phyloP scores from a whole-genome alignment of 2,797 vertebrate genomes.

The Harpagifer antarcticus region DNA sequence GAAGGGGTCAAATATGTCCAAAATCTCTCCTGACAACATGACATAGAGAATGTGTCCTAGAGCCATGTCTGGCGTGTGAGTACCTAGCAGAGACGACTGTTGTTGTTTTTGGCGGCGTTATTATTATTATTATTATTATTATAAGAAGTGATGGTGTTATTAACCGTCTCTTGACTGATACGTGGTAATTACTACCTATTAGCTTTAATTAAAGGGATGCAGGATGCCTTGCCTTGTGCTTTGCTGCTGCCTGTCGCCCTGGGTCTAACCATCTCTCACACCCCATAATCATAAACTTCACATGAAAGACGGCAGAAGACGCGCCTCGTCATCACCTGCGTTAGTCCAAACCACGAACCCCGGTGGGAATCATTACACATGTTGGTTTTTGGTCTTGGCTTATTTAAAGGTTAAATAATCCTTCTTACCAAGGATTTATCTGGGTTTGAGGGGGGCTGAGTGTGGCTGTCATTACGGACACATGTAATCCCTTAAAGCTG shows the following conservation, averaged over 20 bases:
- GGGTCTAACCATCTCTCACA: constrained; percentile 58
- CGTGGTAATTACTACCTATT: constrained; percentile 79
- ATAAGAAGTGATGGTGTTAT: constrained; percentile 66
- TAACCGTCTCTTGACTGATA: constrained; percentile 74
- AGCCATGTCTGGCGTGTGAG: constrained; percentile 15
- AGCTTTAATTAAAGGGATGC: constrained; percentile 81
- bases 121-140: constrained; percentile 35
- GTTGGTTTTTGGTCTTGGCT: constrained; percentile 3
- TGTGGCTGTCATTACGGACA: not conserved
- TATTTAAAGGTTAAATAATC: constrained; percentile 21
- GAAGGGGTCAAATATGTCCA: constrained; percentile 37
- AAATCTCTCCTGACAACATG: constrained; percentile 55
- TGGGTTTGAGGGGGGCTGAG: not conserved
- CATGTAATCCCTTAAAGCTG: constrained; percentile 9
- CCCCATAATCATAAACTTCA: constrained; percentile 71
- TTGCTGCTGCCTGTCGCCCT: constrained; percentile 61
- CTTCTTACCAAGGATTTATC: not conserved
- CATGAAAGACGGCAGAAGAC: constrained; percentile 64
- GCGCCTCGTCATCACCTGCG: constrained; percentile 64
- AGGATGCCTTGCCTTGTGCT: constrained; percentile 49
- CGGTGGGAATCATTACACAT: constrained; percentile 10
- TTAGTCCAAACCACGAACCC: constrained; percentile 28
- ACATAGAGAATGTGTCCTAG: constrained; percentile 26
- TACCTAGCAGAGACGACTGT: not conserved
- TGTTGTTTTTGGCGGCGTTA: constrained; percentile 48